Evolutionary conservation across 2,113 vertebrate species (phyloP).

Genomic region (Cettia cetti): DNA sequence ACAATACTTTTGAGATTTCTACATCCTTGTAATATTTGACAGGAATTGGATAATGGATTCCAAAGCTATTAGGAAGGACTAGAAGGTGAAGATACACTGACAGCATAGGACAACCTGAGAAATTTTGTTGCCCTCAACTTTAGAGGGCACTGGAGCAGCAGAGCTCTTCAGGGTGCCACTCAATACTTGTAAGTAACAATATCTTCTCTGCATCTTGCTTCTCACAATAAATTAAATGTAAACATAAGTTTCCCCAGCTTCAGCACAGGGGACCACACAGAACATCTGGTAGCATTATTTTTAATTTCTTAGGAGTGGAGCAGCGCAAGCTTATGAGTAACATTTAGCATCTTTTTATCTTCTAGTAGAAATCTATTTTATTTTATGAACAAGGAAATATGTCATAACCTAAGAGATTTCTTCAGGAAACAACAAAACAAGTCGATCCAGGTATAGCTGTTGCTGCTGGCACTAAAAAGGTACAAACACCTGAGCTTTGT

Average conservation of each 20-base stretch:
- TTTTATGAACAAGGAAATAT: conserved; percentile 17
- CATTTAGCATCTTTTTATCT: not conserved
- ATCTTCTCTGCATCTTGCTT: not conserved
- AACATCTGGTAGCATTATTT: conserved; percentile 39
- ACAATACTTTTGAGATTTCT: not conserved
- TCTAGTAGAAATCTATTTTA: conserved; percentile 4
- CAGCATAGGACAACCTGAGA: not conserved
- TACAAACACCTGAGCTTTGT: not conserved
- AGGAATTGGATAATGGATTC: not conserved
- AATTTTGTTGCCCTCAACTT: not conserved
- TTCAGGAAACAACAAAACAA: not conserved
- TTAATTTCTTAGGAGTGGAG: conserved; percentile 15
- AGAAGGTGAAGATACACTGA: not conserved
- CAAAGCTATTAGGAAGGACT: not conserved
- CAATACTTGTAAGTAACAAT: not conserved
- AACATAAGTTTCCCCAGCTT: not conserved
- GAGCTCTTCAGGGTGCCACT: not conserved
- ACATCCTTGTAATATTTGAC: not conserved
- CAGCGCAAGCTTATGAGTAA: not conserved
- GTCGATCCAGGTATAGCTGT: not conserved
- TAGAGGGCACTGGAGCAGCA: not conserved
- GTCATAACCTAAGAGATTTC: not conserved
- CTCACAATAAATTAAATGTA: not conserved
- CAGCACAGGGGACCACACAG: not conserved
- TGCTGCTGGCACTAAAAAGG: not conserved